phyloP scores from a whole-genome alignment of 2,888 invertebrate species.

The Gisinianus flammeolus region DNA sequence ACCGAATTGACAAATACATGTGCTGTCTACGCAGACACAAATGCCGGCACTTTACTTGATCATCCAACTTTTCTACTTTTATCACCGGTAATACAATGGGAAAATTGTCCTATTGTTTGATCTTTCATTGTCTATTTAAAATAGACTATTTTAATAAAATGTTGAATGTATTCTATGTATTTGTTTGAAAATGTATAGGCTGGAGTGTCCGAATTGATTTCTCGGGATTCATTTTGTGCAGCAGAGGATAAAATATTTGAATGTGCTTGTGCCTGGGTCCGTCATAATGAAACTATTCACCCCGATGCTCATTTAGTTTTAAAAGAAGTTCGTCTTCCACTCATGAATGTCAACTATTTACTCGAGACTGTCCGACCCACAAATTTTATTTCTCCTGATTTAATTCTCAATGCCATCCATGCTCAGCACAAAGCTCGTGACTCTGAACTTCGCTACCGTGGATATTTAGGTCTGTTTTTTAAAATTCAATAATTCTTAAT shows the following conservation, averaged over 20 bases:
- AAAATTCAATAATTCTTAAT: too few relatives aligned
- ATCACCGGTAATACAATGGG: slow-evolving; percentile 71
- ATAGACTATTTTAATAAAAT: background rate
- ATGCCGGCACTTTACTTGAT: slow-evolving; percentile 82
- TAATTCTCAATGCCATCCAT: slow-evolving; percentile 92
- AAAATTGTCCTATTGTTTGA: too few relatives aligned
- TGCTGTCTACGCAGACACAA: slow-evolving; percentile 86
- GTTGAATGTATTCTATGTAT: background rate
- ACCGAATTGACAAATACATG: slow-evolving; percentile 74
- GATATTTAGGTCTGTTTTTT: slow-evolving; percentile 73
- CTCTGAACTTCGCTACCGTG: slow-evolving; percentile 83
- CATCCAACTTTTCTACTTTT: slow-evolving; percentile 84
- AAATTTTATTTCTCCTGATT: slow-evolving; percentile 80
- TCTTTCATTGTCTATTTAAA: background rate
- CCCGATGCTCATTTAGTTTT: slow-evolving; percentile 59
- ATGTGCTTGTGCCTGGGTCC: slow-evolving; percentile 80
- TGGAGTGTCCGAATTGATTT: slow-evolving; percentile 82
- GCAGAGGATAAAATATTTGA: slow-evolving; percentile 92
- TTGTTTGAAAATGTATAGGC: slow-evolving; percentile 63
- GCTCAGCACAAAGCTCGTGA: slow-evolving; percentile 79
- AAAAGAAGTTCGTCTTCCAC: slow-evolving; percentile 73
- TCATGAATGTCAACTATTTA: slow-evolving; percentile 87
- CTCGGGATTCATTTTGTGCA: slow-evolving; percentile 94
- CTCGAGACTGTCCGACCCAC: slow-evolving; percentile 88
- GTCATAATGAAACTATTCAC: slow-evolving; percentile 73